Evolutionary conservation across 2,797 vertebrate genomes (phyloP).

Genomic region (Typhlichthys eigenmanni): DNA sequence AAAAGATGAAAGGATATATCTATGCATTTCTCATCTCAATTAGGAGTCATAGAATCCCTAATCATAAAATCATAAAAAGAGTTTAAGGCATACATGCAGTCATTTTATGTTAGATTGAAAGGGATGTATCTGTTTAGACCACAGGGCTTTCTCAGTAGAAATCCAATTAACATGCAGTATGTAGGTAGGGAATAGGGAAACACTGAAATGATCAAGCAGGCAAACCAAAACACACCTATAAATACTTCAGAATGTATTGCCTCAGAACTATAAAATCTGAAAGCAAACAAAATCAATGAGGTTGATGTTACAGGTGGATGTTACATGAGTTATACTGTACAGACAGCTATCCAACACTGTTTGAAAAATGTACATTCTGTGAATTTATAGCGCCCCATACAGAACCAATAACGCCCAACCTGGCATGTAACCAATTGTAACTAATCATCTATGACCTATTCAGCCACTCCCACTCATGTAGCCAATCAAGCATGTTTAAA

Average conservation of each 20-base stretch:
- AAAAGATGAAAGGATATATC: slow-evolving; percentile 47
- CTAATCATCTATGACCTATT: no score
- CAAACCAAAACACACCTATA: slow-evolving; percentile 17
- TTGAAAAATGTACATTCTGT: no score
- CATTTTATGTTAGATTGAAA: slow-evolving; percentile 65
- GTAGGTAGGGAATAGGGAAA: slow-evolving; percentile 14
- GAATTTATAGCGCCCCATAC: no score
- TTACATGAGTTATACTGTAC: no score
- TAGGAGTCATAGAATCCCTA: slow-evolving; percentile 47
- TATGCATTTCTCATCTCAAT: slow-evolving; percentile 40
- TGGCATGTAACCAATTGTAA: no score
- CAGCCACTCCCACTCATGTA: background rate
- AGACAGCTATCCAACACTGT: no score
- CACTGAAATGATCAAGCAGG: slow-evolving; percentile 50
- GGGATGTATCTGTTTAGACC: slow-evolving; percentile 49
- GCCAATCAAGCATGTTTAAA: background rate
- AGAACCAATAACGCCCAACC: no score
- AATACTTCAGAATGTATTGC: background rate
- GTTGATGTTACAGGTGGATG: no score
- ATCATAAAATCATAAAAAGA: slow-evolving; percentile 10
- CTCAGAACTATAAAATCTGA: background rate
- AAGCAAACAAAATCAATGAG: background rate
- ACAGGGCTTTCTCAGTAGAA: slow-evolving; percentile 50
- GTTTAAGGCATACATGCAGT: slow-evolving; percentile 42
- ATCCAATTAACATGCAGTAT: slow-evolving; percentile 64